Conservation (phyloP, 1,140 invertebrate species). For the Helicoverpa zea region DNA sequence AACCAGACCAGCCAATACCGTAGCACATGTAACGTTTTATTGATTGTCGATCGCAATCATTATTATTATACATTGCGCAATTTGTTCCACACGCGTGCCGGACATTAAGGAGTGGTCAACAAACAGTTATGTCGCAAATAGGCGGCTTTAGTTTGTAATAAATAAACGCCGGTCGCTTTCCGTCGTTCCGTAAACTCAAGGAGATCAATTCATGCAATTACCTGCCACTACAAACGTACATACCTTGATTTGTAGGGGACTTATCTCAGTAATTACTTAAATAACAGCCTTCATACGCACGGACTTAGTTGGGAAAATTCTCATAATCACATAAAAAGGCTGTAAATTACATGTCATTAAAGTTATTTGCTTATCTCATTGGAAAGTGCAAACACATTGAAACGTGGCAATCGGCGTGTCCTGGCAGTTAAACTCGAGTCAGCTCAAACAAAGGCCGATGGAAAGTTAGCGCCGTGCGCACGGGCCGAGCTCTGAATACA, state of each 20-base stretch:
- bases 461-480: slow-evolving; percentile 73
- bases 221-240: slow-evolving; percentile 55
- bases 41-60: slow-evolving; percentile 65
- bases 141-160: slow-evolving; percentile 59
- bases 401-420: slow-evolving; percentile 61
- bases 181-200: slow-evolving; percentile 78
- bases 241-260: slow-evolving; percentile 64
- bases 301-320: slow-evolving; percentile 25
- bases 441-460: slow-evolving; percentile 75
- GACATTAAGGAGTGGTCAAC: slow-evolving; percentile 60
- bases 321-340: not conserved
- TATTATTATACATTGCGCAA: slow-evolving; percentile 63
- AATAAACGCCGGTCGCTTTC: slow-evolving; percentile 62
- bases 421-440: slow-evolving; percentile 61
- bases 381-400: slow-evolving; percentile 56
- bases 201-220: slow-evolving; percentile 81
- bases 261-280: slow-evolving; percentile 68
- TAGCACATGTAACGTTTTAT: slow-evolving; percentile 53
- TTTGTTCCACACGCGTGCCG: slow-evolving; percentile 53
- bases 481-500: slow-evolving; percentile 75
- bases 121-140: slow-evolving; percentile 54
- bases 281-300: slow-evolving; percentile 56
- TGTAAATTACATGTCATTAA: slow-evolving; percentile 12
- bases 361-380: slow-evolving; percentile 41
- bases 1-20: slow-evolving; percentile 35